phyloP scores from a whole-genome alignment of 2,797 vertebrate genomes.

The Chaunax sp. region DNA sequence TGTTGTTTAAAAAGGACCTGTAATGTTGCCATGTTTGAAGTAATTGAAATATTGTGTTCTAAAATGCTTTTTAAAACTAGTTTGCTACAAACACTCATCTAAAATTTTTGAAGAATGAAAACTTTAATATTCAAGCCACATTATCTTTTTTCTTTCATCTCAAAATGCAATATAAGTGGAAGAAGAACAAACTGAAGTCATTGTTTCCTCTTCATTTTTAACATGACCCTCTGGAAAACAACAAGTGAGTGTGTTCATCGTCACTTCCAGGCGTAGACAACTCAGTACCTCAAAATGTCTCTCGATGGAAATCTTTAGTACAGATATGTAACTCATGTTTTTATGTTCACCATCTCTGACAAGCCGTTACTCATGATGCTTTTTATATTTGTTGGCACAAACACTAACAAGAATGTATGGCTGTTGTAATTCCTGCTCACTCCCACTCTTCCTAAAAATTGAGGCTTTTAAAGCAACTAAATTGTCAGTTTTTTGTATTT shows the following conservation, averaged over 20 bases:
- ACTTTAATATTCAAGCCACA: constrained; percentile 3
- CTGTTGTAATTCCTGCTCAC: constrained; percentile 70
- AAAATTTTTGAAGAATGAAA: constrained; percentile 29
- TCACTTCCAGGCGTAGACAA: constrained; percentile 70
- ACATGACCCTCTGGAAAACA: constrained; percentile 36
- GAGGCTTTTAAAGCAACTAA: constrained; percentile 72
- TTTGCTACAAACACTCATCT: constrained; percentile 25
- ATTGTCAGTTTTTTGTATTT: constrained; percentile 79
- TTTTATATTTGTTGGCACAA: constrained; percentile 77
- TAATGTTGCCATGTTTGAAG: constrained; percentile 26
- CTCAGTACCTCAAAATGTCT: constrained; percentile 76
- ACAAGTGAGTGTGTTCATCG: constrained; percentile 53
- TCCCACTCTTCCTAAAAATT: constrained; percentile 59
- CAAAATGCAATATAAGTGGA: constrained; percentile 72
- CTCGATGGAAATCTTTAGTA: constrained; percentile 51
- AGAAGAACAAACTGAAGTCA: constrained; percentile 62
- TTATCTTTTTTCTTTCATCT: constrained; percentile 16
- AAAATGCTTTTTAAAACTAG: constrained; percentile 25
- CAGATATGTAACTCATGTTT: constrained; percentile 29
- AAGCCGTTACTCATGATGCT: constrained; percentile 65
- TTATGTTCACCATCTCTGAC: constrained; percentile 55
- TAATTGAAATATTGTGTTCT: constrained; percentile 27
- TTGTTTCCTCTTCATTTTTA: constrained; percentile 46
- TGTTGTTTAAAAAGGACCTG: constrained; percentile 16
- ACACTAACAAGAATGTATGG: constrained; percentile 79